phyloP scores from a whole-genome alignment of 2,888 invertebrate genomes.

The Aproaerema taeniolella region DNA sequence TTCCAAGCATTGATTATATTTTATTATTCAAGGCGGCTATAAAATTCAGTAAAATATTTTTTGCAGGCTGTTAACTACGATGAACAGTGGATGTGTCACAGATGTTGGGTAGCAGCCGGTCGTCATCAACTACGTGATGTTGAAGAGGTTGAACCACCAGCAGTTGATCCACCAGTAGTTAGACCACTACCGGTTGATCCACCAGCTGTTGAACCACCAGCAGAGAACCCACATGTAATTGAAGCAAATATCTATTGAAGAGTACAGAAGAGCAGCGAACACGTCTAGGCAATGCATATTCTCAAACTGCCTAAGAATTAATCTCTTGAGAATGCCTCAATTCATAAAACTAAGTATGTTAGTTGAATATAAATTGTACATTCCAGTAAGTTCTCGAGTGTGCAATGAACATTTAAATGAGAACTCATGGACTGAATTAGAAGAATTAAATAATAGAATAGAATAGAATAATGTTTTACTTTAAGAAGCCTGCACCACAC shows the following conservation, averaged over 20 bases:
- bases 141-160: slow-evolving; percentile 2
- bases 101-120: slow-evolving; percentile 13
- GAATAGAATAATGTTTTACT: too few species aligned
- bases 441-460: background rate
- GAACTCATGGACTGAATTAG: background rate
- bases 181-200: too few species aligned
- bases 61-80: too few species aligned
- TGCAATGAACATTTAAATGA: background rate
- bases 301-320: background rate
- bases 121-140: slow-evolving; percentile 6
- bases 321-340: background rate
- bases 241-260: slow-evolving; percentile 8
- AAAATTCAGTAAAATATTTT: too few species aligned
- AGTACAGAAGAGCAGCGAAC: slow-evolving; percentile 14
- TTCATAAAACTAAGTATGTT: background rate
- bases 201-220: too few species aligned
- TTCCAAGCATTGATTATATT: too few species aligned
- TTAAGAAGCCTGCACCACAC: too few species aligned
- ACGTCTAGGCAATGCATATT: slow-evolving; percentile 17
- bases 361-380: background rate
- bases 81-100: slow-evolving; percentile 8
- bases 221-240: too few species aligned
- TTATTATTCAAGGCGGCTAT: too few species aligned
- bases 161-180: background rate
- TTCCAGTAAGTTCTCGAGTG: background rate